Evolutionary conservation across 1,140 invertebrate genomes (phyloP).

Genomic region (Ericerus pela): DNA sequence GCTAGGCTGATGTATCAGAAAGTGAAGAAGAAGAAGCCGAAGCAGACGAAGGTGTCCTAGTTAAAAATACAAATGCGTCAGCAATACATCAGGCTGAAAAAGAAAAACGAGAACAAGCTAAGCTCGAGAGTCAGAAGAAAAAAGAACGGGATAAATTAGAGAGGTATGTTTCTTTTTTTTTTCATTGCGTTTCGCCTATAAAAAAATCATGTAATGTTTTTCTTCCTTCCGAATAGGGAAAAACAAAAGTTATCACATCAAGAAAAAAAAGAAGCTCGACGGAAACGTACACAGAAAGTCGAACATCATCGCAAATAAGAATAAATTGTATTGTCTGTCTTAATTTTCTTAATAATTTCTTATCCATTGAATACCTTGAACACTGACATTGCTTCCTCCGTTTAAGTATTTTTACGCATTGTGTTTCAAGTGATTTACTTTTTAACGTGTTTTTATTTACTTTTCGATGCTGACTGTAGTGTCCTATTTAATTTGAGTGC

Average conservation of each 20-base stretch:
- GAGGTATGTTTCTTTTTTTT: conserved; percentile 36
- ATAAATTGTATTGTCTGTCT: conserved; percentile 9
- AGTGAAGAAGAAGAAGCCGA: conserved; percentile 36
- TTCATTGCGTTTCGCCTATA: not conserved
- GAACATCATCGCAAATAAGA: conserved; percentile 62
- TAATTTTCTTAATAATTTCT: no score
- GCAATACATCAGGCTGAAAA: conserved; percentile 55
- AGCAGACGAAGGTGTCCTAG: conserved; percentile 36
- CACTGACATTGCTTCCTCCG: no score
- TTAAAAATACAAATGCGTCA: conserved; percentile 61
- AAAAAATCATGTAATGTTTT: not conserved
- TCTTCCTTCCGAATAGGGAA: conserved; percentile 43
- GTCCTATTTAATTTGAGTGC: no score
- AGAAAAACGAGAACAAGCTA: conserved; percentile 59
- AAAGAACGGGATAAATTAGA: conserved; percentile 81
- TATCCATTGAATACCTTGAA: no score
- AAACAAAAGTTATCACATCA: conserved; percentile 71
- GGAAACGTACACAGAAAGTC: conserved; percentile 62
- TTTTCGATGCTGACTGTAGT: no score
- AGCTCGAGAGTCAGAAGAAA: conserved; percentile 60
- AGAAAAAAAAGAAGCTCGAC: conserved; percentile 56
- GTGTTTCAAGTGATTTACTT: no score
- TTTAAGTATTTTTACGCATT: no score
- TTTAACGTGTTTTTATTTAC: no score
- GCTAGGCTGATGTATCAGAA: conserved; percentile 16